Evolutionary conservation across 2,797 vertebrate genomes (phyloP), one percentile per base, ranked within the genome.

Genomic region (Platyrinchus mystaceus): DNA sequence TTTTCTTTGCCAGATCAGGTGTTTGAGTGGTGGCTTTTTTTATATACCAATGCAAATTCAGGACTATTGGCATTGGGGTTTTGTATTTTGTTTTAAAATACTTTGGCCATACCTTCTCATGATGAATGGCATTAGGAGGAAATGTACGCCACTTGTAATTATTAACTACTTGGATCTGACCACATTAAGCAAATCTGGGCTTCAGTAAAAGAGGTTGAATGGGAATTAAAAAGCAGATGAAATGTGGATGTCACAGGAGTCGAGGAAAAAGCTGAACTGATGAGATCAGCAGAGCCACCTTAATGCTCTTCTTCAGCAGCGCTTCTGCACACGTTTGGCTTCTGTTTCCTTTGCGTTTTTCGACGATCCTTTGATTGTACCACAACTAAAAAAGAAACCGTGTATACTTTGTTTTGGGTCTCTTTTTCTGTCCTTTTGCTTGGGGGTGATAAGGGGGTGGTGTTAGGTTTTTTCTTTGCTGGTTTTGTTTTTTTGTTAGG

Each of bases 371-470:
- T 58, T 3, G 3, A 34, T 66, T 84, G 14, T 66, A 27, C 14
- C 4, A 64, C 11, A 58, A 26, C 47, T 19, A 30, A n/a, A 36
- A 79, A 19, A 28, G 5, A 64, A 53, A 5, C 3, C 7, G 21
- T 2, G 5, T n/a, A 5, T 1, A 2, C 15, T 80, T 8, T 62
- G 12, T 0, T 41, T 70, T 1, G 0, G 26, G 2, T 55, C 7
- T 47, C 3, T 34, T 14, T 47, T 41, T 22, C 28, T 47, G 8
- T 13, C 0, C 0, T 3, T 9, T 46, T 49, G 47, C 23, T 7
- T 4, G 2, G 28, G 2, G 23, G 3, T 30, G 27, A 30, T 6
- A 30, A 20, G 13, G 20, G 12, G 13, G 28, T 39, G 59, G 20
- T 41, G 19, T 41, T 62, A 30, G 18, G 2, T 30, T 74, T 71